Evolutionary conservation across 1,140 invertebrate species (phyloP).

Genomic region (Dendrolimus kikuchii): DNA sequence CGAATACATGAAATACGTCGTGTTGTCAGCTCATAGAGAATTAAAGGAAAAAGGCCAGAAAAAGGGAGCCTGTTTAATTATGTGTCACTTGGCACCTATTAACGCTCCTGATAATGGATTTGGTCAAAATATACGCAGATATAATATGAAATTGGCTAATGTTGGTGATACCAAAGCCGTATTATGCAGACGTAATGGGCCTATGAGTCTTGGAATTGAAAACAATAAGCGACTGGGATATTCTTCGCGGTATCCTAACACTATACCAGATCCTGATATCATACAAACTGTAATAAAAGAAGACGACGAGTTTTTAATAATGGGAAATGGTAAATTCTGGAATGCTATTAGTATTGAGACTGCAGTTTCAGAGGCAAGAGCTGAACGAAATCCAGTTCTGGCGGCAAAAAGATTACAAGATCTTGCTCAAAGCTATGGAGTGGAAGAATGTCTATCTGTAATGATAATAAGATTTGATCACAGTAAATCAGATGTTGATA

Average conservation of each 20-base stretch:
- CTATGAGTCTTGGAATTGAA: constrained; percentile 72
- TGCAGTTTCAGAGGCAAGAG: constrained; percentile 82
- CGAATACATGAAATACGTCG: constrained; percentile 88
- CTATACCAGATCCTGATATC: constrained; percentile 82
- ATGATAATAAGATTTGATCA: constrained; percentile 81
- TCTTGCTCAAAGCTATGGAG: constrained; percentile 86
- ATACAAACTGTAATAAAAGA: constrained; percentile 83
- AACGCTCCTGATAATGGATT: constrained; percentile 66
- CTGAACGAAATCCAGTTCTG: constrained; percentile 82
- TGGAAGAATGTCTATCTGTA: constrained; percentile 85
- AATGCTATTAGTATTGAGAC: constrained; percentile 82
- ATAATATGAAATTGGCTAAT: constrained; percentile 79
- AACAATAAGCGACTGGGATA: constrained; percentile 76
- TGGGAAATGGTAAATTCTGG: constrained; percentile 86
- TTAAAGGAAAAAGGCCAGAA: constrained; percentile 81
- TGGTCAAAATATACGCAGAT: constrained; percentile 65
- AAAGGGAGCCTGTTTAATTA: constrained; percentile 79
- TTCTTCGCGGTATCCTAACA: constrained; percentile 76
- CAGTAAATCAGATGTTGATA: constrained; percentile 77
- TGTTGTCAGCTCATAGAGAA: constrained; percentile 83
- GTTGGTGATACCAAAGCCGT: constrained; percentile 82
- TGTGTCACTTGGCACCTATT: constrained; percentile 80
- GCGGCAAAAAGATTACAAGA: constrained; percentile 87
- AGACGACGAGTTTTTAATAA: constrained; percentile 85
- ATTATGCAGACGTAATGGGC: constrained; percentile 77